Evolutionary conservation across 1,140 invertebrate species (phyloP).

Genomic region (Drosophila azteca): DNA sequence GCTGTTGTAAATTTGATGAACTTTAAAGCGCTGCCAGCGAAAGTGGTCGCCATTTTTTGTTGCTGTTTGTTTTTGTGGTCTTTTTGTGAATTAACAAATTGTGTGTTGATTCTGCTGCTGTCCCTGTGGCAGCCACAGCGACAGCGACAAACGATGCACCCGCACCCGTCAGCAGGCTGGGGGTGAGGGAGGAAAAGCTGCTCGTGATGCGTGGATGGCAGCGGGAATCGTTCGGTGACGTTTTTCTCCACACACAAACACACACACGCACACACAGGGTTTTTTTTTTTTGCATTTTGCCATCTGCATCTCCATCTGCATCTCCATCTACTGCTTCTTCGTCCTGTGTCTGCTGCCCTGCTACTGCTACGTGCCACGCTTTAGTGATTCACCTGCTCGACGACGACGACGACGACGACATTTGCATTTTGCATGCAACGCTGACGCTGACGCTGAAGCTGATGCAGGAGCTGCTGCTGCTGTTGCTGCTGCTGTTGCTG

Average conservation of each 20-base stretch:
- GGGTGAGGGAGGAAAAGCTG: conserved; percentile 33
- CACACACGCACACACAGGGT: too few species aligned
- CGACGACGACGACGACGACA: conserved; percentile 17
- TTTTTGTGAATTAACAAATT: conserved; percentile 27
- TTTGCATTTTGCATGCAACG: conserved; percentile 56
- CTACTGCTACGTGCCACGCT: conserved; percentile 44
- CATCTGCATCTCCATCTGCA: conserved; percentile 14
- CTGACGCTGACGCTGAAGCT: conserved; percentile 9
- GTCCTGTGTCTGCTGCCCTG: conserved; percentile 29
- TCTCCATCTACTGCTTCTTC: neutral
- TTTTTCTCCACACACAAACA: conserved; percentile 25
- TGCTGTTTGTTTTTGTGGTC: neutral
- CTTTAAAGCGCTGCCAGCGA: too few species aligned
- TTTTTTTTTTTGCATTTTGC: conserved; percentile 52
- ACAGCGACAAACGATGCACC: neutral
- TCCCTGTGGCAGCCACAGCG: too few species aligned
- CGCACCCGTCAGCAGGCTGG: neutral
- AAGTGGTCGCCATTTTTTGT: too few species aligned
- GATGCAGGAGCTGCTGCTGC: conserved; percentile 14
- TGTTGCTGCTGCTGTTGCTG: neutral
- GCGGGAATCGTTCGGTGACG: conserved; percentile 51
- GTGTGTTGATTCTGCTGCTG: conserved; percentile 11
- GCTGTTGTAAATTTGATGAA: too few species aligned
- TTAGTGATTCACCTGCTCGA: conserved; percentile 59
- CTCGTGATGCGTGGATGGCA: conserved; percentile 60